These are phyloP conservation scores for Amphimallon solstitiale DNA, from an alignment of 2,888 invertebrate species.

Conservation along the genomic window DNA sequence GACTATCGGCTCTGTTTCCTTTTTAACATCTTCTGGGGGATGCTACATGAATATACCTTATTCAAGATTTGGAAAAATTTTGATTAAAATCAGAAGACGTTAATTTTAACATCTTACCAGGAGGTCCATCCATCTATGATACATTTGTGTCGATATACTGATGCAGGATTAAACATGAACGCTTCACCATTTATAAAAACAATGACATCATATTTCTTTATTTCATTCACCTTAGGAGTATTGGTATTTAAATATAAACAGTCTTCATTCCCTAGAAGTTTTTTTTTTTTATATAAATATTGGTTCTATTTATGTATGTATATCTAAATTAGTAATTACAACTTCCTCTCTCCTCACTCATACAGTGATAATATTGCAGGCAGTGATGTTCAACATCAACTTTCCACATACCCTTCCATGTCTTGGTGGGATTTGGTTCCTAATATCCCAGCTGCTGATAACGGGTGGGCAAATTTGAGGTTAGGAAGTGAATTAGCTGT, in stretches of 20 bases:
- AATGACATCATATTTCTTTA: conserved; percentile 65
- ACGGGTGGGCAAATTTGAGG: too few relatives aligned
- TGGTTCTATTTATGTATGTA: background rate
- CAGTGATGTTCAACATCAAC: conserved; percentile 67
- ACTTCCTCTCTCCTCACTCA: conserved; percentile 47
- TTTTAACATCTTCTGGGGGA: conserved; percentile 63
- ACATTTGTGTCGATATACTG: conserved; percentile 66
- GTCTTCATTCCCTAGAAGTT: conserved; percentile 71
- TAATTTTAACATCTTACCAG: conserved; percentile 64
- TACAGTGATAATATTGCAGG: conserved; percentile 58
- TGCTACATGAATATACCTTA: conserved; percentile 67
- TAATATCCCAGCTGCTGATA: too few relatives aligned
- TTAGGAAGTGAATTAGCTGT: too few relatives aligned
- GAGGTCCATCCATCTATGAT: conserved; percentile 74
- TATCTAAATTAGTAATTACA: conserved; percentile 46
- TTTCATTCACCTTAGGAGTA: conserved; percentile 62
- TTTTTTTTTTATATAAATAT: too few relatives aligned
- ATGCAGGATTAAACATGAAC: conserved; percentile 73
- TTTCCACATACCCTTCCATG: conserved; percentile 74
- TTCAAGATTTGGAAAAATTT: conserved; percentile 44
- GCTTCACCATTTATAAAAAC: conserved; percentile 76
- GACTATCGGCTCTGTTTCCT: conserved; percentile 64
- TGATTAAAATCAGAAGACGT: too few relatives aligned
- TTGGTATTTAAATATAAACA: conserved; percentile 74
- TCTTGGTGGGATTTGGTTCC: conserved; percentile 68